Evolutionary conservation across 2,797 vertebrate genomes (phyloP).

Genomic region (Lophotriccus pileatus): DNA sequence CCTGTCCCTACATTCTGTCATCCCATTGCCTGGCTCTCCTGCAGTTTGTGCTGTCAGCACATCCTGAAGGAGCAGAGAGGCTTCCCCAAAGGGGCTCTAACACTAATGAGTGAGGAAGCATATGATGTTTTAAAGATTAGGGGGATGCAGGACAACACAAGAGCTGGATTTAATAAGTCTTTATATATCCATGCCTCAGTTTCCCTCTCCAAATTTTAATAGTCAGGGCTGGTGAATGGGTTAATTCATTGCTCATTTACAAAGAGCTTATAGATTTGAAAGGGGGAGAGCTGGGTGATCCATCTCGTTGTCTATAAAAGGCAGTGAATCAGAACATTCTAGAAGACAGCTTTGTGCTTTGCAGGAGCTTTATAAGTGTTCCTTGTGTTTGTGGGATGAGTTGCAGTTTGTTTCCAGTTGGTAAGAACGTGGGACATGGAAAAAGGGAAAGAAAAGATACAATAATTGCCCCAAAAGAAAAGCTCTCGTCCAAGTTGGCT

Average conservation of each 20-base stretch:
- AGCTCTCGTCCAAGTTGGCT: neutral
- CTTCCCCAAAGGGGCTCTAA: constrained; percentile 19
- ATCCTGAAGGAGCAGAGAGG: neutral
- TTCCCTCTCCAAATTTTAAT: constrained; percentile 3
- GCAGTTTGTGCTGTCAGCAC: constrained; percentile 32
- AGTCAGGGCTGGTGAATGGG: neutral
- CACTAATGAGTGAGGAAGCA: constrained; percentile 9
- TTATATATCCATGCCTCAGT: constrained; percentile 8
- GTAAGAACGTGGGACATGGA: neutral
- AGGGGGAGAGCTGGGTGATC: constrained; percentile 18
- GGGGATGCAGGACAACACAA: neutral
- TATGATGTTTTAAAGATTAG: constrained; percentile 49
- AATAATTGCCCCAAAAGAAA: constrained; percentile 8
- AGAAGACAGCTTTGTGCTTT: constrained; percentile 37
- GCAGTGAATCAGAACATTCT: constrained; percentile 4
- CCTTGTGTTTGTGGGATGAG: constrained; percentile 2
- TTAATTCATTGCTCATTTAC: constrained; percentile 50
- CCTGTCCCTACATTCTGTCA: constrained; percentile 8
- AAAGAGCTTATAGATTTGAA: constrained; percentile 40
- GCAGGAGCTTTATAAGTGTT: neutral
- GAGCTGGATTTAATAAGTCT: neutral
- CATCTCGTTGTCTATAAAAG: neutral
- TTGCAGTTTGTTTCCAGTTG: neutral
- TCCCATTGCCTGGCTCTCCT: constrained; percentile 2
- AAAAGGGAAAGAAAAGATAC: constrained; percentile 2